Conservation (phyloP, 2,113 vertebrate genomes). For the Dipodomys stephensi region DNA sequence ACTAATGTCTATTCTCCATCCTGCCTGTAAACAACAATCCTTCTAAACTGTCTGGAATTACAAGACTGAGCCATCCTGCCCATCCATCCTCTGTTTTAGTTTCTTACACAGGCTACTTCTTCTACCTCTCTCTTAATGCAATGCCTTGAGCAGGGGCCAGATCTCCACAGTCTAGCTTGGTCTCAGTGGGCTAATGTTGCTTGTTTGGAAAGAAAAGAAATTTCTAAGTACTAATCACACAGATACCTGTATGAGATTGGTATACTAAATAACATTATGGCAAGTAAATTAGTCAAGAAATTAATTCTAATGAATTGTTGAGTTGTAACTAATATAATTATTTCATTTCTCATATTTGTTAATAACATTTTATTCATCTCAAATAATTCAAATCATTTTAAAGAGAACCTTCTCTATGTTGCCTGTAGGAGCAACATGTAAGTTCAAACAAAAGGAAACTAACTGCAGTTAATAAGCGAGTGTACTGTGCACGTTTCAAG, state of each 20-base stretch:
- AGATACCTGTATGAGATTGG: background rate
- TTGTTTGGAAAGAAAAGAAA: slow-evolving; percentile 7
- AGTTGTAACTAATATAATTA: background rate
- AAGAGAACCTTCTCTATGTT: background rate
- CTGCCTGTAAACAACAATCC: too few relatives aligned
- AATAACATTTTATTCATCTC: background rate
- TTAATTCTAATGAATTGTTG: background rate
- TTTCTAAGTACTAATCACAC: background rate
- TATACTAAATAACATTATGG: background rate
- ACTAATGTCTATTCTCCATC: too few relatives aligned
- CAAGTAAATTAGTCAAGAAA: background rate
- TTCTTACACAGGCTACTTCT: background rate
- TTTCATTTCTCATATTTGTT: background rate
- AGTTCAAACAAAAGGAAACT: slow-evolving; percentile 3
- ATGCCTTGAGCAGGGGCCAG: background rate
- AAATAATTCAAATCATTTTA: background rate
- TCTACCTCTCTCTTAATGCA: background rate
- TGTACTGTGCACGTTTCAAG: too few relatives aligned
- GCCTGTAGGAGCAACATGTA: background rate
- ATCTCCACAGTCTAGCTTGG: background rate
- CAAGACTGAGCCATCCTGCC: too few relatives aligned
- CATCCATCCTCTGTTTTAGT: background rate
- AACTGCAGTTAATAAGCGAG: background rate
- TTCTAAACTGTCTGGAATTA: too few relatives aligned
- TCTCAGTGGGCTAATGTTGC: background rate